phyloP scores from a whole-genome alignment of 23 tunicate species.

The Styela plicata region DNA sequence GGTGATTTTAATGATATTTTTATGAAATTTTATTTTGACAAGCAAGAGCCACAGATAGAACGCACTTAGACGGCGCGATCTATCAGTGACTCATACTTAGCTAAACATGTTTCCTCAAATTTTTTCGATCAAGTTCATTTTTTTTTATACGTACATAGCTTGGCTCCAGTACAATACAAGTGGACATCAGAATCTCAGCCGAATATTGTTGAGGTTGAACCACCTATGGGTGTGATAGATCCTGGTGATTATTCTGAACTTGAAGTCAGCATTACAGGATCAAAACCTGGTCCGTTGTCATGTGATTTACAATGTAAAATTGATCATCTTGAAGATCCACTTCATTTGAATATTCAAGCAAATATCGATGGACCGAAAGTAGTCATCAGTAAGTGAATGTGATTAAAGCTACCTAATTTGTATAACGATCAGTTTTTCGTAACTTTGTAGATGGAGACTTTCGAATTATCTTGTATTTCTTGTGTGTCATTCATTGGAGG shows the following conservation, averaged over 20 bases:
- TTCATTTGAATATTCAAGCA: slow-evolving; percentile 45
- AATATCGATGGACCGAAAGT: slow-evolving; percentile 67
- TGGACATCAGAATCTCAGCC: slow-evolving; percentile 64
- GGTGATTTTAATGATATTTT: slow-evolving; percentile 30
- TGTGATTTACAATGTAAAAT: slow-evolving; percentile 51
- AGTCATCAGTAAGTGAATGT: slow-evolving; percentile 51
- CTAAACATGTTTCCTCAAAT: too few species aligned
- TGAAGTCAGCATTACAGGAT: slow-evolving; percentile 76
- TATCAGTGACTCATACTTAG: too few species aligned
- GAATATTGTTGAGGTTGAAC: slow-evolving; percentile 76
- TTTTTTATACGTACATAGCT: slow-evolving; percentile 4
- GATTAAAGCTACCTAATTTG: too few species aligned
- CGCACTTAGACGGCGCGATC: too few species aligned
- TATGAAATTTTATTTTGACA: neutral
- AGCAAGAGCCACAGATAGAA: too few species aligned
- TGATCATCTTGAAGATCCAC: slow-evolving; percentile 61
- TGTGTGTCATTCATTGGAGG: too few species aligned
- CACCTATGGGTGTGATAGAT: slow-evolving; percentile 68
- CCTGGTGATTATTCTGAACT: slow-evolving; percentile 82
- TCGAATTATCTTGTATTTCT: too few species aligned
- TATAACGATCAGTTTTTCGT: too few species aligned
- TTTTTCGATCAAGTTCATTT: neutral
- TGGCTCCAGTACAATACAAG: slow-evolving; percentile 75
- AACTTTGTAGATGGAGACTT: too few species aligned
- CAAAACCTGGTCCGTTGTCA: slow-evolving; percentile 46